A percentile compares a stretch with the other conserved stretches of the same genome.
Conservation (phyloP, 2,113 vertebrate species). For the Barnardius zonarius region DNA sequence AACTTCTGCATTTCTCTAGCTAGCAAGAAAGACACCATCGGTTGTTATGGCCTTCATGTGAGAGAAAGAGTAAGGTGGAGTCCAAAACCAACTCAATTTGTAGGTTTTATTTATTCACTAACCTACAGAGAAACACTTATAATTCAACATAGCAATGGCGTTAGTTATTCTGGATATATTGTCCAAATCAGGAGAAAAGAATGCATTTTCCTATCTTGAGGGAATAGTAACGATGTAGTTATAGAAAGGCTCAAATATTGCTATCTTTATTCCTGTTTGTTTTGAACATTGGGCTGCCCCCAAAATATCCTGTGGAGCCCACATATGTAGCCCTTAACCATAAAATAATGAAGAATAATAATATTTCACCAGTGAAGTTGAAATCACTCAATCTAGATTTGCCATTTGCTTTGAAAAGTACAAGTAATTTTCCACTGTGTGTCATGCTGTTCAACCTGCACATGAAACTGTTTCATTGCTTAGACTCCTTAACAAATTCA, state of each 20-base stretch:
- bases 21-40: background rate
- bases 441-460: background rate
- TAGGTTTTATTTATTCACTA: background rate
- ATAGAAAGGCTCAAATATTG: background rate
- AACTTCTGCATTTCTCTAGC: background rate
- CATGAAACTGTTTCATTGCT: background rate
- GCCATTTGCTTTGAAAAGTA: background rate
- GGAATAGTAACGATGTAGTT: background rate
- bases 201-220: background rate
- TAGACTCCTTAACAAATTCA: background rate
- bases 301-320: background rate
- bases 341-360: background rate
- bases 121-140: background rate
- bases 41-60: accelerated
- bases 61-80: background rate
- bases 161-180: background rate
- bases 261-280: background rate
- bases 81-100: background rate
- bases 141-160: background rate
- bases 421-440: background rate
- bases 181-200: background rate
- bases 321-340: background rate
- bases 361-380: background rate
- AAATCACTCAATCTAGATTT: background rate
- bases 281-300: background rate